Evolutionary conservation across 2,797 vertebrate genomes (phyloP).

Genomic region (Astyanax mexicanus): DNA sequence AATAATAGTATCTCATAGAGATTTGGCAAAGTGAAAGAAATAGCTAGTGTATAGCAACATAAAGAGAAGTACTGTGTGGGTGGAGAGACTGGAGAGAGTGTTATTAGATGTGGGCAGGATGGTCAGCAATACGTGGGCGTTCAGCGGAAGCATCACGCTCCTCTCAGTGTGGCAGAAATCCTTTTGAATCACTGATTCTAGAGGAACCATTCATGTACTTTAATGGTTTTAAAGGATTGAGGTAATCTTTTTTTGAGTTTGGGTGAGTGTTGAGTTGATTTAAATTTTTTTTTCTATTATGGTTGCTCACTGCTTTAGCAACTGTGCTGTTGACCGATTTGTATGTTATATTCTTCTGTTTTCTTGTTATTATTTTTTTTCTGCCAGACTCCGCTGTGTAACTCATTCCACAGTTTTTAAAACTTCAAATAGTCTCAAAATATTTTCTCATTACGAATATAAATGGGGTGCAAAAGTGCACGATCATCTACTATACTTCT

Average conservation of each 20-base stretch:
- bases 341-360: too few species aligned
- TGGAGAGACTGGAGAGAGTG: not conserved
- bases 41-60: not conserved
- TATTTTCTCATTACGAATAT: too few species aligned
- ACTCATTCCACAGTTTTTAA: too few species aligned
- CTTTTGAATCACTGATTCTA: slow-evolving; percentile 13
- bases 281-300: too few species aligned
- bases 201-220: not conserved
- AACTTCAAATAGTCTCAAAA: too few species aligned
- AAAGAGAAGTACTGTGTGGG: not conserved
- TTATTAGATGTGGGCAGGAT: not conserved
- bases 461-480: too few species aligned
- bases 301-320: too few species aligned
- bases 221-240: not conserved
- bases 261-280: not conserved
- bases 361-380: too few species aligned
- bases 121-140: not conserved
- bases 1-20: not conserved
- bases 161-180: slow-evolving; percentile 4
- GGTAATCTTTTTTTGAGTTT: not conserved
- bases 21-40: too few species aligned
- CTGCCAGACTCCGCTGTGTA: too few species aligned
- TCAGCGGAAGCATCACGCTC: not conserved
- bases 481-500: too few species aligned
- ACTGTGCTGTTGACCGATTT: too few species aligned